Base-by-base conservation (phyloP, 2,113 vertebrate species). In the Eclectus roratus region DNA sequence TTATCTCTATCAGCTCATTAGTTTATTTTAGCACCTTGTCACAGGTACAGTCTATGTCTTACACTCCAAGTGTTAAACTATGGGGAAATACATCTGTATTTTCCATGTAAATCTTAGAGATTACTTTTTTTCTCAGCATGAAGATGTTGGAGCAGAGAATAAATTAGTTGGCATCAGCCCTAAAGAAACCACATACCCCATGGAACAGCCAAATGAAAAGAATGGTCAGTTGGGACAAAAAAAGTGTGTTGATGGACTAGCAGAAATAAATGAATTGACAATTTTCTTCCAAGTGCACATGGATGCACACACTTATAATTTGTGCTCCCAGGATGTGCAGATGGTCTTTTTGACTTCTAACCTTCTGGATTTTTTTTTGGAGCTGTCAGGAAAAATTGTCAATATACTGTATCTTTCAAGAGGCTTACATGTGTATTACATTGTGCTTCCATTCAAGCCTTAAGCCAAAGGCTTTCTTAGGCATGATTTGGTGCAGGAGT, bases 11-110 rank as follows among this genome's bases (percentile, higher is more conserved):
- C 37, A 46, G 56, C 33, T 91, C 49, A 68, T 77, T 74, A 72
- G 80, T 81, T 94, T 87, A 7, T 69, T 93, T 91, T 70, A 93
- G 61, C 65, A 96, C 60, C 60, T 95, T 85, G n/a, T 94, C 65
- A 76, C 55, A 86, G 85, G 35, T 91, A 78, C 33, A 44, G 53
- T 84, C 53, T 35, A 10, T 50, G 52, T 69, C 12, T 78, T 76
- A 0, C 91, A 37, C 83, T 70, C 58, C 41, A 76, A 29, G 18
- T 27, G 5, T 80, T 90, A 74, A 63, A 69, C 52, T 72, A 17
- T 29, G 41, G n/a, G 55, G 64, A 95, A 93, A 80, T 88, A 49
- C 11, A 43, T 74, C 46, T 2, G 0, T 89, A 71, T 88, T 93
- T 73, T 73, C 39, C 39, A 46, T 46, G 21, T 84, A 80, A 85